phyloP scores from a whole-genome alignment of 2,888 invertebrate genomes.

The Drosophila acutilabella region DNA sequence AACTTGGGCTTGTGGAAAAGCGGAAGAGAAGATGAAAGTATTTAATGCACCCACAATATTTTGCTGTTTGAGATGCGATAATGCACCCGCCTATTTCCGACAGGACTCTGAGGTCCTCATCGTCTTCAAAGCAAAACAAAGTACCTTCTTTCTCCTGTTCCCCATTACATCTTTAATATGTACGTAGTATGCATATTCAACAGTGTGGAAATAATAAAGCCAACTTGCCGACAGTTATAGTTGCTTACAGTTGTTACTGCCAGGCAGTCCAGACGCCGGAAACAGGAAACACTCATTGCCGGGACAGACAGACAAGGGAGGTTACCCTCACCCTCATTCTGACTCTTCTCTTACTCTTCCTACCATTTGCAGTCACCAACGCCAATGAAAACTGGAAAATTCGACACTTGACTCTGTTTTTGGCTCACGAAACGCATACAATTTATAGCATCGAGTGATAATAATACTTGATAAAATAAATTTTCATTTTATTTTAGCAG shows the following conservation, averaged over 20 bases:
- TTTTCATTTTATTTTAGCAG: constrained; percentile 14
- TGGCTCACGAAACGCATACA: constrained; percentile 41
- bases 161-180: constrained; percentile 33
- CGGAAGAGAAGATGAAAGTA: constrained; percentile 47
- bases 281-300: constrained; percentile 74
- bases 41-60: constrained; percentile 75
- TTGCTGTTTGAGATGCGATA: constrained; percentile 61
- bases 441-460: constrained; percentile 54
- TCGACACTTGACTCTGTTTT: constrained; percentile 49
- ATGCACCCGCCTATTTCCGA: constrained; percentile 56
- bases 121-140: constrained; percentile 70
- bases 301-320: constrained; percentile 39
- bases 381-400: constrained; percentile 50
- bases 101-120: constrained; percentile 19
- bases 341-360: not conserved
- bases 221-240: constrained; percentile 78
- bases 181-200: constrained; percentile 66
- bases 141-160: constrained; percentile 19
- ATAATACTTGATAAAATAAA: constrained; percentile 45
- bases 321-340: not conserved
- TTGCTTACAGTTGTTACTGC: constrained; percentile 72
- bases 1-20: constrained; percentile 39
- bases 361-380: constrained; percentile 19
- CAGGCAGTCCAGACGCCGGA: constrained; percentile 66
- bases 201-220: constrained; percentile 80